Evolutionary conservation across 2,888 invertebrate species (phyloP).

Genomic region (Drosophila colorata): DNA sequence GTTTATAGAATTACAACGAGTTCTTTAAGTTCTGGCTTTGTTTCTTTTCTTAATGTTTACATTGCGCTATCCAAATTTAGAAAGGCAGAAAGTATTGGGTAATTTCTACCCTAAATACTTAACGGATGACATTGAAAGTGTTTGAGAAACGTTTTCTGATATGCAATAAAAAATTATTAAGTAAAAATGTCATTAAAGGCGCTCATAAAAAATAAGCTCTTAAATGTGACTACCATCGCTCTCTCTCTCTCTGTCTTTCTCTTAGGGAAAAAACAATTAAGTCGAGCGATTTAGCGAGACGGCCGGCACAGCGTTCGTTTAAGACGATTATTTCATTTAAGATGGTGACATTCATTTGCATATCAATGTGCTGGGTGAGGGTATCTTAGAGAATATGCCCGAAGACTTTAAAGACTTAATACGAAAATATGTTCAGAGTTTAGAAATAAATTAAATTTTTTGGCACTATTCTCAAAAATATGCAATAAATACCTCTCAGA

Average conservation of each 20-base stretch:
- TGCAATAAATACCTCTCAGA: too few species aligned
- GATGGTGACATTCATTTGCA: conserved; percentile 83
- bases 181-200: conserved; percentile 66
- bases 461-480: too few species aligned
- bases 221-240: too few species aligned
- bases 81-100: conserved; percentile 29
- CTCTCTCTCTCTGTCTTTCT: background rate
- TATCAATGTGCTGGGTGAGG: conserved; percentile 56
- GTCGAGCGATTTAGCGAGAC: conserved; percentile 47
- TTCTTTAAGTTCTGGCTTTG: conserved; percentile 31
- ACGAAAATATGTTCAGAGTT: too few species aligned
- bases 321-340: conserved; percentile 82
- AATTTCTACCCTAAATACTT: conserved; percentile 9
- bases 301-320: conserved; percentile 61
- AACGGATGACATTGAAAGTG: conserved; percentile 65
- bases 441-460: too few species aligned
- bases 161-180: conserved; percentile 59
- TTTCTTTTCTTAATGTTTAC: conserved; percentile 52
- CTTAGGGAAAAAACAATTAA: conserved; percentile 74
- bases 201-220: conserved; percentile 52
- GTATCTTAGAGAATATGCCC: conserved; percentile 24
- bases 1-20: conserved; percentile 45
- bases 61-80: conserved; percentile 59
- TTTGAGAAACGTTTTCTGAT: conserved; percentile 29
- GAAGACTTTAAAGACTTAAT: too few species aligned